These are phyloP conservation scores for Cyclargus thomasi DNA, from an alignment of 1,140 invertebrate genomes.

Conservation along the genomic window DNA sequence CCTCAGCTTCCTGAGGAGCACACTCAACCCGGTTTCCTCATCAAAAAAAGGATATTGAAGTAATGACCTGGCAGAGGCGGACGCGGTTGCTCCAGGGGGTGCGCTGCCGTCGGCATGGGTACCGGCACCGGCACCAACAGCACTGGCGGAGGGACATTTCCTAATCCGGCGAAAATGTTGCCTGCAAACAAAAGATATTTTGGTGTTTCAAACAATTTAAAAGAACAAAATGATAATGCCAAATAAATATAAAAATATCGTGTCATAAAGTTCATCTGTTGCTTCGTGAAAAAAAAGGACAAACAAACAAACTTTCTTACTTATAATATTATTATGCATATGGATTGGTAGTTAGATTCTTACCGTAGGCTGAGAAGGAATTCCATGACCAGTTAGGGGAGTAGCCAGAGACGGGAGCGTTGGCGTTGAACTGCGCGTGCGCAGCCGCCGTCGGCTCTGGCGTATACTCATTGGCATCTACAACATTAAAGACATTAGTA, in stretches of 20 bases:
- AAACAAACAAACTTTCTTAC: too few relatives aligned
- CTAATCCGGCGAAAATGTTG: neutral
- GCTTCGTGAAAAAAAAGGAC: too few relatives aligned
- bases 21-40: too few relatives aligned
- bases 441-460: neutral
- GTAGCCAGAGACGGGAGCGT: neutral
- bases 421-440: neutral
- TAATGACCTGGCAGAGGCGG: neutral
- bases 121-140: conserved; percentile 29
- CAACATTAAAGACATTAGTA: neutral
- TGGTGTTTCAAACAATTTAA: too few relatives aligned
- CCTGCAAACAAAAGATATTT: neutral
- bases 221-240: neutral
- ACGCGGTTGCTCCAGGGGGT: neutral
- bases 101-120: neutral
- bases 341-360: neutral
- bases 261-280: too few relatives aligned
- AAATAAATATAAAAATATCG: too few relatives aligned
- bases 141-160: conserved; percentile 5
- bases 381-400: neutral
- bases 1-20: too few relatives aligned
- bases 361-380: neutral
- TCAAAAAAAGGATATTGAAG: too few relatives aligned
- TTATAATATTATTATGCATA: too few relatives aligned
- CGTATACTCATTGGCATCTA: neutral